Conservation (phyloP, 2,797 vertebrate species). For the Corythornis leucogaster region DNA sequence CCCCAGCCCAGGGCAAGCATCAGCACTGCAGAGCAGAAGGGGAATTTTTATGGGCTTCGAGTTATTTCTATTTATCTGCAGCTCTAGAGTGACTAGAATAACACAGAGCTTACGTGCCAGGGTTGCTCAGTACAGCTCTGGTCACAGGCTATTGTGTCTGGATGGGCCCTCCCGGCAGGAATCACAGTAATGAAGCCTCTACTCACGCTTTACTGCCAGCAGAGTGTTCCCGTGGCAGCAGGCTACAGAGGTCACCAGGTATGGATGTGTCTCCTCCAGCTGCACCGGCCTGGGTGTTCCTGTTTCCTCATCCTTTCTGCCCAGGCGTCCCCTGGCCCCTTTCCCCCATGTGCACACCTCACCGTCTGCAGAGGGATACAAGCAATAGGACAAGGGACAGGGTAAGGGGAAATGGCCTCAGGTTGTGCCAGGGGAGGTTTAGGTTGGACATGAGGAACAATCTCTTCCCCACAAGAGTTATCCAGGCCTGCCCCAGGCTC, state of each 20-base stretch:
- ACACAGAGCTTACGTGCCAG: background rate
- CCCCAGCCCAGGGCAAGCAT: background rate
- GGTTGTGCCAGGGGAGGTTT: background rate
- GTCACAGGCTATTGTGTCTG: background rate
- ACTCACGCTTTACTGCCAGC: conserved; percentile 94
- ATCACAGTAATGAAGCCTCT: background rate
- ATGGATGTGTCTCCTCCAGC: conserved; percentile 91
- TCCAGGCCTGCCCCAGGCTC: too few species aligned
- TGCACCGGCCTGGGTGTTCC: conserved; percentile 88
- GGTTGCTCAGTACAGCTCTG: background rate
- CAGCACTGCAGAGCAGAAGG: background rate
- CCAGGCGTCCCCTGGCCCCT: conserved; percentile 94
- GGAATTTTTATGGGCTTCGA: background rate
- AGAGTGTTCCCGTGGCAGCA: conserved; percentile 99
- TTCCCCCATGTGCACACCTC: conserved; percentile 98
- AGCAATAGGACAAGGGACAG: background rate
- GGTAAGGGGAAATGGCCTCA: background rate
- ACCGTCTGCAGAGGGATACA: conserved; percentile 79
- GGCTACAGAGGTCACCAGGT: conserved; percentile 91
- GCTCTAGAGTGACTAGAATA: conserved; percentile 2
- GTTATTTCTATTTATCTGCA: conserved; percentile 33
- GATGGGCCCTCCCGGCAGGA: background rate
- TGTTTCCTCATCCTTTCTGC: conserved; percentile 92
- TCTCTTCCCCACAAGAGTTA: background rate
- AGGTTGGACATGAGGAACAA: background rate